phyloP scores from a whole-genome alignment of 2,888 invertebrate species.

The Meteorus cinctellus region DNA sequence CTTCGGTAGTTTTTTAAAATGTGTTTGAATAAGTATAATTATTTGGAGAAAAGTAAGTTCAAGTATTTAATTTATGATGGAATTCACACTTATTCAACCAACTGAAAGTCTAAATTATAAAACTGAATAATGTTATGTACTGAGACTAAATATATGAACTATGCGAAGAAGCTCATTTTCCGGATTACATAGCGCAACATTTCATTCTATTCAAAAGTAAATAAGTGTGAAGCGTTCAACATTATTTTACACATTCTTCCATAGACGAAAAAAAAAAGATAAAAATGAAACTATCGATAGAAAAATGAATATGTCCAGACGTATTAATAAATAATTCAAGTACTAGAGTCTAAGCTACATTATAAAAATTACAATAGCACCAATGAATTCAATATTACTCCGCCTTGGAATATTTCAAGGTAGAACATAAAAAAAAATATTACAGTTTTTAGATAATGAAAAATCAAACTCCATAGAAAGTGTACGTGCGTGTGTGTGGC shows the following conservation, averaged over 20 bases:
- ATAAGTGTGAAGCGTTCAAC: neutral
- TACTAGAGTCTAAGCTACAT: neutral
- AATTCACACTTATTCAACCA: too few relatives aligned
- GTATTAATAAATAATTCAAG: neutral
- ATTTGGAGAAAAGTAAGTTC: too few relatives aligned
- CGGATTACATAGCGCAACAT: neutral
- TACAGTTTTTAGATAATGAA: neutral
- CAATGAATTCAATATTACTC: constrained; percentile 13
- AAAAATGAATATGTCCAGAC: neutral
- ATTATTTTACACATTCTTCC: neutral
- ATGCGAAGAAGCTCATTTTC: neutral
- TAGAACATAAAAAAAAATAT: neutral
- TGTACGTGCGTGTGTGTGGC: neutral
- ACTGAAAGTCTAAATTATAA: too few relatives aligned
- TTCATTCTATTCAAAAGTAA: neutral
- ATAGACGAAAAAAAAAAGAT: neutral
- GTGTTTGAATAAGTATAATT: too few relatives aligned
- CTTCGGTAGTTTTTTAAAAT: too few relatives aligned
- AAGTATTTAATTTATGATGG: too few relatives aligned
- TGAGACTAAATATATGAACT: too few relatives aligned
- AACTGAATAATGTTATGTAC: too few relatives aligned
- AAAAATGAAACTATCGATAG: neutral
- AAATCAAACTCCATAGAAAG: constrained; percentile 7
- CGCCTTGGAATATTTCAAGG: constrained; percentile 3
- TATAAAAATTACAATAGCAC: neutral